These are phyloP conservation scores for Psittacula cyanocephala DNA, from an alignment of 2,113 vertebrate species.

Conservation along the genomic window DNA sequence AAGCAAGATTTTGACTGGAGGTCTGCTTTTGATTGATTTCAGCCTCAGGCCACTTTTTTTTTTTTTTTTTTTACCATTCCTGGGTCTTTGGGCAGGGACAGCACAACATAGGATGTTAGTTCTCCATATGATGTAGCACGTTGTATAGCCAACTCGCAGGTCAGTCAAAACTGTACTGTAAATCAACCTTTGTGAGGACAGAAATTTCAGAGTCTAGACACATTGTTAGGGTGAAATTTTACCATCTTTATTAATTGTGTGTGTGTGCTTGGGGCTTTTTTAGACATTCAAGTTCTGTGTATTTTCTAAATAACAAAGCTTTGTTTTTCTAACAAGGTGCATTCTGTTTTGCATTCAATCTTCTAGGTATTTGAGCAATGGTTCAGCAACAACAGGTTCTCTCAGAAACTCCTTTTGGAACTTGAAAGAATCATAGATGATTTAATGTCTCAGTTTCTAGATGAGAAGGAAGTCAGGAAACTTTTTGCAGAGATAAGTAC, in stretches of 20 bases:
- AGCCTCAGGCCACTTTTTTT: not conserved
- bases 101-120: too few species aligned
- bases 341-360: not conserved
- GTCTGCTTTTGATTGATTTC: not conserved
- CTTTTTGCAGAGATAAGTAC: not conserved
- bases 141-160: not conserved
- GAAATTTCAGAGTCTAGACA: not conserved
- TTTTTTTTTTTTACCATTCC: not conserved
- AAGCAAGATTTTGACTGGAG: not conserved
- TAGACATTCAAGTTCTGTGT: not conserved
- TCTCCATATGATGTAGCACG: not conserved
- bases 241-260: not conserved
- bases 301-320: not conserved
- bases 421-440: not conserved
- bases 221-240: not conserved
- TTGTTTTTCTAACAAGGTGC: not conserved
- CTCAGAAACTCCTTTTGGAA: conserved; percentile 16
- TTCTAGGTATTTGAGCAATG: conserved; percentile 56
- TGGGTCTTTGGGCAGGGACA: not conserved
- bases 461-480: not conserved
- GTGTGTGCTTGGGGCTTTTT: not conserved
- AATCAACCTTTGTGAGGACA: not conserved
- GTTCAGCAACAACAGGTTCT: not conserved
- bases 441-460: not conserved
- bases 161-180: not conserved